A percentile compares a stretch with the other conserved stretches of the same genome.
phyloP scores from a whole-genome alignment of 2,797 vertebrate species.

The Loriculus beryllinus region DNA sequence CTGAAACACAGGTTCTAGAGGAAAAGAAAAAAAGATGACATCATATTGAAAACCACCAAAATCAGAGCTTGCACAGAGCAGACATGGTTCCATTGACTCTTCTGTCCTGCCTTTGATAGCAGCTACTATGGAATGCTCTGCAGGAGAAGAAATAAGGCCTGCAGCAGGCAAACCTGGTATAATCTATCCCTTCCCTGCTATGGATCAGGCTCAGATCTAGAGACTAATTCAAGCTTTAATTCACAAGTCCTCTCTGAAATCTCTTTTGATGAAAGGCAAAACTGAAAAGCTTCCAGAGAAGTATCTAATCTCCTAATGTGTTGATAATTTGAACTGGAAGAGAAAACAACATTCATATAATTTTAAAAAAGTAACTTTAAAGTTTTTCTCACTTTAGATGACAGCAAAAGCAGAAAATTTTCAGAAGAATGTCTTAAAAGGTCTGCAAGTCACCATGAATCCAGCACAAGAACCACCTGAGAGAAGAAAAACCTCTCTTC shows the following conservation, averaged over 20 bases:
- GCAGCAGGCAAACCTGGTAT: not conserved
- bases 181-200: not conserved
- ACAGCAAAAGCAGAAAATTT: not conserved
- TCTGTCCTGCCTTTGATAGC: not conserved
- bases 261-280: not conserved
- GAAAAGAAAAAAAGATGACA: not conserved
- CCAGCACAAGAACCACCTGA: not conserved
- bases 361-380: fast-evolving
- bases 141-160: not conserved
- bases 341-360: not conserved
- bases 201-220: not conserved
- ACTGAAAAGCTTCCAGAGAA: not conserved
- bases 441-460: not conserved
- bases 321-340: not conserved
- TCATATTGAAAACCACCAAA: not conserved
- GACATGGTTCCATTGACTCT: not conserved
- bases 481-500: not conserved
- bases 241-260: not conserved
- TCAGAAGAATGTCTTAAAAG: not conserved
- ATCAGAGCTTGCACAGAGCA: not conserved
- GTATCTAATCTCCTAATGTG: not conserved
- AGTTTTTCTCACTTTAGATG: not conserved
- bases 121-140: not conserved
- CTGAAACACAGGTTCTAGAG: not conserved
- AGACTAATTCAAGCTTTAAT: not conserved